Evolutionary conservation across 2,888 invertebrate species (phyloP).

Genomic region (Reticulitermes lucifugus): DNA sequence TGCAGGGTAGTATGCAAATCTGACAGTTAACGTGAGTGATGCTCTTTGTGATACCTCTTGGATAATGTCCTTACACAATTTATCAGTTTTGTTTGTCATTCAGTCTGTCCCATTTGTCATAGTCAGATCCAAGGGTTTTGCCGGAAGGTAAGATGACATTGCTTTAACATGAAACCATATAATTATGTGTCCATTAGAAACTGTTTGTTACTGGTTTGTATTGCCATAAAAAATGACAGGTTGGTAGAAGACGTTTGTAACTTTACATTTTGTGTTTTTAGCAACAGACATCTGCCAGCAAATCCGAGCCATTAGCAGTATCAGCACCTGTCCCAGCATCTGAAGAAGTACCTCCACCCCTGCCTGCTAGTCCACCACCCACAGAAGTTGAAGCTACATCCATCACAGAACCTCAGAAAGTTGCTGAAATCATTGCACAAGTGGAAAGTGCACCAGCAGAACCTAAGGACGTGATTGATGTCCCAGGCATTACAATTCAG

Average conservation of each 20-base stretch:
- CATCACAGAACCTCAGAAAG: conserved; percentile 28
- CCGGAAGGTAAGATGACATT: too few species aligned
- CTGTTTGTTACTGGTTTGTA: too few species aligned
- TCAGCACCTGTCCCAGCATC: neutral
- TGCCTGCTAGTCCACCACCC: conserved; percentile 50
- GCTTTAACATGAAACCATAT: neutral
- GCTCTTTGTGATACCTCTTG: too few species aligned
- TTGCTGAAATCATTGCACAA: neutral
- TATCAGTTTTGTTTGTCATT: too few species aligned
- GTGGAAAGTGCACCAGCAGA: neutral
- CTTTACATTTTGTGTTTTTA: conserved; percentile 7
- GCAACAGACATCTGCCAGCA: conserved; percentile 25
- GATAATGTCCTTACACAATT: too few species aligned
- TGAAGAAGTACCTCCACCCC: conserved; percentile 48
- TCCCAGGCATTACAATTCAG: conserved; percentile 15
- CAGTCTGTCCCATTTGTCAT: too few species aligned
- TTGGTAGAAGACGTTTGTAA: neutral
- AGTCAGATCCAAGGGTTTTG: too few species aligned
- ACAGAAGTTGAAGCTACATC: conserved; percentile 33
- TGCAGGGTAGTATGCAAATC: too few species aligned
- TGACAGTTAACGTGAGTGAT: too few species aligned
- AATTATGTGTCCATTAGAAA: neutral
- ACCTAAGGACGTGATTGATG: conserved; percentile 8
- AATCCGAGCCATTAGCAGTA: conserved; percentile 10
- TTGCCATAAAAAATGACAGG: neutral